Conservation (phyloP, 1,140 invertebrate genomes). For the Drosophila takahashii region DNA sequence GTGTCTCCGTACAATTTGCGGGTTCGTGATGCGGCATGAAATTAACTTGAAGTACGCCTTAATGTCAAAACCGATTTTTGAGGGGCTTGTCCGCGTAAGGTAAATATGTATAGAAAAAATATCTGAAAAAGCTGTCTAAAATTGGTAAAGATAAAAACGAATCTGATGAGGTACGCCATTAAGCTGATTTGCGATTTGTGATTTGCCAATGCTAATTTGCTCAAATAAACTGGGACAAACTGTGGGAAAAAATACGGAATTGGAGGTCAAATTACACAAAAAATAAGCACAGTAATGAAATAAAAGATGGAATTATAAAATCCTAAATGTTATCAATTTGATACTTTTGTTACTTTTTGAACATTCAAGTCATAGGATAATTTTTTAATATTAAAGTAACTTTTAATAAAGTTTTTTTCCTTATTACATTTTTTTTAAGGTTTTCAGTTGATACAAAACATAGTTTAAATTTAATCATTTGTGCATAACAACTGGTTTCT, state of each 20-base stretch:
- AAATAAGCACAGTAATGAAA: not conserved
- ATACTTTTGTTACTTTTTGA: too few relatives aligned
- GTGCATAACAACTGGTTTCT: too few relatives aligned
- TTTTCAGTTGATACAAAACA: too few relatives aligned
- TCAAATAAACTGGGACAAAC: constrained; percentile 19
- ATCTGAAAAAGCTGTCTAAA: constrained; percentile 22
- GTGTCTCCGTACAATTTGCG: constrained; percentile 47
- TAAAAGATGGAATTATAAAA: not conserved
- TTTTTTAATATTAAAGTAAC: too few relatives aligned
- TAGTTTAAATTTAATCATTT: too few relatives aligned
- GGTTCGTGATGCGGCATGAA: constrained; percentile 39
- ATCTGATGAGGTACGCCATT: constrained; percentile 21
- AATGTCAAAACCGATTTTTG: constrained; percentile 65
- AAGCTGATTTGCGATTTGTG: constrained; percentile 33
- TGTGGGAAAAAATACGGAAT: constrained; percentile 26
- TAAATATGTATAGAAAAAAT: constrained; percentile 6
- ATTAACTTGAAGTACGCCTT: constrained; percentile 62
- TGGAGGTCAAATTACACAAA: constrained; percentile 12
- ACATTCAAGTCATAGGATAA: too few relatives aligned
- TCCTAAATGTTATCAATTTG: too few relatives aligned
- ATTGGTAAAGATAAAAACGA: constrained; percentile 26
- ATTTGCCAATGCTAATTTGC: constrained; percentile 28
- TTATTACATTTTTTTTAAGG: too few relatives aligned
- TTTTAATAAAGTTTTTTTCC: not conserved
- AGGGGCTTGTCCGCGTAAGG: constrained; percentile 20